Evolutionary conservation across 2,888 invertebrate species (phyloP).

Genomic region (Oligia fasciuncula): DNA sequence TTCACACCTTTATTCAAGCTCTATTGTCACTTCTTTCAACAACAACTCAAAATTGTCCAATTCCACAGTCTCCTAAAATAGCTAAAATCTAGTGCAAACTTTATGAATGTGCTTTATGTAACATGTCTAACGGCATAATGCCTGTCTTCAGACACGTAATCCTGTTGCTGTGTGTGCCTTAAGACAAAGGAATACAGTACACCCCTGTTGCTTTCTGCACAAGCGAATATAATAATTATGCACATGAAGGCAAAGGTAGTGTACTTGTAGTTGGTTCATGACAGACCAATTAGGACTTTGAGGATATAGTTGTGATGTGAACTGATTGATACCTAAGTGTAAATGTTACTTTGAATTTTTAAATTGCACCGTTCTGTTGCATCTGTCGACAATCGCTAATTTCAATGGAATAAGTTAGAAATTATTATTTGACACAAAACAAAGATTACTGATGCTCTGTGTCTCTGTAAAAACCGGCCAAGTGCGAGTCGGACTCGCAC

Average conservation of each 20-base stretch:
- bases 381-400: background rate
- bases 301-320: background rate
- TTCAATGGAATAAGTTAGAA: too few species aligned
- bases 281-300: conserved; percentile 4
- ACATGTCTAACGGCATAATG: background rate
- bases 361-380: background rate
- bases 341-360: background rate
- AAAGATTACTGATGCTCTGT: too few species aligned
- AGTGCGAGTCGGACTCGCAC: too few species aligned
- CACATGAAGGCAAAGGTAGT: background rate
- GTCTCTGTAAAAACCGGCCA: too few species aligned
- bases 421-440: too few species aligned
- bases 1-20: background rate
- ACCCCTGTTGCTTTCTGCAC: background rate
- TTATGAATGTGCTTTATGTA: conserved; percentile 4
- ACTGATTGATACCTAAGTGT: too few species aligned
- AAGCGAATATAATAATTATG: background rate
- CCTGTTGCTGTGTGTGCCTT: background rate
- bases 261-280: too few species aligned
- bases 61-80: background rate
- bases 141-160: conserved; percentile 8
- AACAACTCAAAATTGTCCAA: background rate
- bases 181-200: conserved; percentile 28
- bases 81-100: background rate
- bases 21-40: background rate